Percentiles rank a stretch among this genome's conserved stretches.
These are phyloP conservation scores for Ispidina lecontei DNA, from an alignment of 2,797 vertebrate genomes.

Conservation along the genomic window DNA sequence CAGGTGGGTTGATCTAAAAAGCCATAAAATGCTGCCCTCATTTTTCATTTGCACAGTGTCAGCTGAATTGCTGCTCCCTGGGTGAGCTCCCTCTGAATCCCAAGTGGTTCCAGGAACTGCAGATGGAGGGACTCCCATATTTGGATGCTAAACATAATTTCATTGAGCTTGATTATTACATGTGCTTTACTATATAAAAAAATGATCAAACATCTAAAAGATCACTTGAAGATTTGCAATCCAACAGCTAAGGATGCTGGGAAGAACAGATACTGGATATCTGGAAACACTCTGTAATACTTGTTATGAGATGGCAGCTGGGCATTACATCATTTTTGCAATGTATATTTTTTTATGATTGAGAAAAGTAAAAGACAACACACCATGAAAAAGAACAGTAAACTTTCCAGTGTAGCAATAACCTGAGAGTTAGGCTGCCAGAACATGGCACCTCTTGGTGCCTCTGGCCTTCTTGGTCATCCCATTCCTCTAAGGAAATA, in stretches of 20 bases:
- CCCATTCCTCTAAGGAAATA: background rate
- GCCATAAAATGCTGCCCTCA: background rate
- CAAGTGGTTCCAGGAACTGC: background rate
- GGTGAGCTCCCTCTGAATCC: background rate
- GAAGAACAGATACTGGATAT: background rate
- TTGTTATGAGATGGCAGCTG: background rate
- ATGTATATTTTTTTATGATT: slow-evolving; percentile 13
- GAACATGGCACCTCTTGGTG: background rate
- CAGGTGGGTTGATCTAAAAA: background rate
- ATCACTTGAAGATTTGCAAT: background rate
- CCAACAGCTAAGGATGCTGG: background rate
- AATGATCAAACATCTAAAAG: background rate
- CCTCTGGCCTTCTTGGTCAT: background rate
- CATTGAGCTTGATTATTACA: background rate
- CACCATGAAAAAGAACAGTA: background rate
- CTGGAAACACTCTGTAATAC: background rate
- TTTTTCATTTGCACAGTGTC: background rate
- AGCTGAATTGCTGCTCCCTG: background rate
- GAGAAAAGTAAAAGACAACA: background rate
- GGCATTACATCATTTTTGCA: background rate
- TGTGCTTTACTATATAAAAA: background rate
- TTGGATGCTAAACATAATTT: background rate
- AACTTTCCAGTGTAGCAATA: background rate
- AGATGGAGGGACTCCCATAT: background rate
- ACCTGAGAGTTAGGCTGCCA: background rate